These are phyloP conservation scores for Sternarchorhynchus goeldii DNA, from an alignment of 2,797 vertebrate genomes.

Conservation along the genomic window DNA sequence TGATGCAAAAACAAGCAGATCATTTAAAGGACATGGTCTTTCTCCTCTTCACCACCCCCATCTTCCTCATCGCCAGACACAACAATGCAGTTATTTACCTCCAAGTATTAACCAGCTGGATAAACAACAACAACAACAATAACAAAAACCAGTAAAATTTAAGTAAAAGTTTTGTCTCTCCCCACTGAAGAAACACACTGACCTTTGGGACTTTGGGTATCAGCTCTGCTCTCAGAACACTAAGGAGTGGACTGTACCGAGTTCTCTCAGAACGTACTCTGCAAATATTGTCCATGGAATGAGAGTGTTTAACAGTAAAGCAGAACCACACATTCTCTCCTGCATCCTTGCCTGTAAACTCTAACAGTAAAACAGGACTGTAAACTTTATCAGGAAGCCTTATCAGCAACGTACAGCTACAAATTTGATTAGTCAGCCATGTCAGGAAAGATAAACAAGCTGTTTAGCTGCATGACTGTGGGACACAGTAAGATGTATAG, in stretches of 20 bases:
- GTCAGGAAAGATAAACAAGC: not conserved
- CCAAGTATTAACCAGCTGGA: not conserved
- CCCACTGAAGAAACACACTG: too few relatives aligned
- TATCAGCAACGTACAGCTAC: not conserved
- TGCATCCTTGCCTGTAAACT: not conserved
- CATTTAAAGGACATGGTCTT: not conserved
- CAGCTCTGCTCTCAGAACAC: too few relatives aligned
- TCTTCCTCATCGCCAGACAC: not conserved
- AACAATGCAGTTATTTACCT: not conserved
- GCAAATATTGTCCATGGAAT: too few relatives aligned
- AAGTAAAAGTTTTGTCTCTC: too few relatives aligned
- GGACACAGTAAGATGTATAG: too few relatives aligned
- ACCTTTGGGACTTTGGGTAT: too few relatives aligned
- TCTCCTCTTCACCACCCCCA: not conserved
- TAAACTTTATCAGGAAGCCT: not conserved
- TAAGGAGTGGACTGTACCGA: too few relatives aligned
- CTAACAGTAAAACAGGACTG: not conserved
- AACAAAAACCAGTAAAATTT: too few relatives aligned
- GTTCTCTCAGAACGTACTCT: too few relatives aligned
- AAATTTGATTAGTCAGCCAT: not conserved
- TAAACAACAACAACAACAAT: too few relatives aligned
- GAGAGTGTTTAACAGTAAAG: not conserved
- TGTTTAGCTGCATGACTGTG: not conserved
- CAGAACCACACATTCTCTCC: not conserved
- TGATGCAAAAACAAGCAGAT: not conserved